A percentile compares a stretch with the other conserved stretches of the same genome.
phyloP scores from a whole-genome alignment of 2,888 invertebrate species.

The Agrotis clavis region DNA sequence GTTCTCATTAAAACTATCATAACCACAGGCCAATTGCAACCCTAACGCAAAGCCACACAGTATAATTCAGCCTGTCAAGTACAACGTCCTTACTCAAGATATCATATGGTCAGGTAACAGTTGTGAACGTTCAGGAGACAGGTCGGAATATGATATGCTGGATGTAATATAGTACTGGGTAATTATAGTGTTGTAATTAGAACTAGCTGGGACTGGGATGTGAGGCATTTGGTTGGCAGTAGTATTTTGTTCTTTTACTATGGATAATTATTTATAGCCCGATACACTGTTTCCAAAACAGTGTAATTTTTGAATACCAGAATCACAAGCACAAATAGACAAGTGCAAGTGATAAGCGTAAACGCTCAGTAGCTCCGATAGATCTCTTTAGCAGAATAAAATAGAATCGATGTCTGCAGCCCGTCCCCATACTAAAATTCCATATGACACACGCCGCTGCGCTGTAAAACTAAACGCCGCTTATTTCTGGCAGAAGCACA shows the following conservation, averaged over 20 bases:
- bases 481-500: no score
- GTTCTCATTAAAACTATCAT: neutral
- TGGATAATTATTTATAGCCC: no score
- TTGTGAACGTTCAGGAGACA: slow-evolving; percentile 59
- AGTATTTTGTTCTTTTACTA: neutral
- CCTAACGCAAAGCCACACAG: slow-evolving; percentile 6
- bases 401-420: no score
- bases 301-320: no score
- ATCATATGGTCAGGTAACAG: slow-evolving; percentile 52
- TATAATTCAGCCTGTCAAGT: neutral
- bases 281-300: neutral
- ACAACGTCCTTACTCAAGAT: slow-evolving; percentile 39
- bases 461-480: no score
- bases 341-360: no score
- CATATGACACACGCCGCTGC: no score
- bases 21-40: neutral
- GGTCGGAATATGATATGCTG: slow-evolving; percentile 58
- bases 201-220: neutral
- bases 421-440: no score
- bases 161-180: slow-evolving; percentile 27
- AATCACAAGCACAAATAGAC: no score
- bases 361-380: no score
- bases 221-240: neutral
- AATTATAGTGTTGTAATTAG: slow-evolving; percentile 33
- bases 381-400: no score